These are phyloP conservation scores for Addax nasomaculatus DNA, from an alignment of 2,113 vertebrate genomes.

Conservation along the genomic window DNA sequence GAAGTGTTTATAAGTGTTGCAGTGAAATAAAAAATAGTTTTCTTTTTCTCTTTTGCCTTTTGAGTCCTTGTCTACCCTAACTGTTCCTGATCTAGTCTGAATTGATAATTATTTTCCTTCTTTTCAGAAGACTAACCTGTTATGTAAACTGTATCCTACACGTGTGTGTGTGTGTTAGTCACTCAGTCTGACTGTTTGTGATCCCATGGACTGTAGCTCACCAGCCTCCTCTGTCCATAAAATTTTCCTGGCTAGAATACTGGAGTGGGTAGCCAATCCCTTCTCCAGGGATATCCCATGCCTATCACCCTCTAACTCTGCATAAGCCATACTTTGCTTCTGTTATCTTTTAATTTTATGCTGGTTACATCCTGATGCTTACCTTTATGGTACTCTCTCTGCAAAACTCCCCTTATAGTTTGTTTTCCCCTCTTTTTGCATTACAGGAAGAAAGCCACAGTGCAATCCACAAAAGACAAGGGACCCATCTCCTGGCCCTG, in stretches of 20 bases:
- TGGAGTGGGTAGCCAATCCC: background rate
- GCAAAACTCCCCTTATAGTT: background rate
- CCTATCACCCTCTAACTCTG: background rate
- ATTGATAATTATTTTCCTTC: background rate
- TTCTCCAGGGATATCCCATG: background rate
- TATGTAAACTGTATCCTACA: background rate
- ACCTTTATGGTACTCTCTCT: background rate
- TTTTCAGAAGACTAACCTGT: background rate
- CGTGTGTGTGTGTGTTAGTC: background rate
- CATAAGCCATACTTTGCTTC: background rate
- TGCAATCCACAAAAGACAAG: background rate
- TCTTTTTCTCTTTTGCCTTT: background rate
- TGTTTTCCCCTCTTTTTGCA: background rate
- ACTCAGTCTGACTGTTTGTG: background rate
- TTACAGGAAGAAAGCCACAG: background rate
- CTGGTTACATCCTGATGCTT: background rate
- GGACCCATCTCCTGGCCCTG: background rate
- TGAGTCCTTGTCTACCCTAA: background rate
- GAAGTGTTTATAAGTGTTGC: background rate
- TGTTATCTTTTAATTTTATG: background rate
- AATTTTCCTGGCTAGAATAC: background rate
- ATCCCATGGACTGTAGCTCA: background rate
- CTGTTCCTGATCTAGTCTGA: background rate
- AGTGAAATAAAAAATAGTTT: background rate
- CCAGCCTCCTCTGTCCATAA: background rate